phyloP scores from a whole-genome alignment of 2,888 invertebrate genomes.

The Lepidocyrtoides sp. region DNA sequence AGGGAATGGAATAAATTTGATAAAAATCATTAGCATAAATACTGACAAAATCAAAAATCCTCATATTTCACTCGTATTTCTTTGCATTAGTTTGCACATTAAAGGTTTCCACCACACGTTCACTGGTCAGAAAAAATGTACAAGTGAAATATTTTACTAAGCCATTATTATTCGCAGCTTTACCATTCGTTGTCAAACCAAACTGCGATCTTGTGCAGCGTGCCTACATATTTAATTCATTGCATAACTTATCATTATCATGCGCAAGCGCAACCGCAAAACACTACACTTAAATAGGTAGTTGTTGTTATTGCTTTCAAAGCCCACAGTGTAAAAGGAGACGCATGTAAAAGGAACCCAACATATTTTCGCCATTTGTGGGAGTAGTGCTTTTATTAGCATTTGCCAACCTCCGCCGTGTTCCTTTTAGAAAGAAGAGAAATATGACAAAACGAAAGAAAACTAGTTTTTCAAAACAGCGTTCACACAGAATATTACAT shows the following conservation, averaged over 20 bases:
- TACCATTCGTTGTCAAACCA: slow-evolving; percentile 1
- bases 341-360: not conserved
- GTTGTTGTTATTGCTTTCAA: not conserved
- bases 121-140: too few species aligned
- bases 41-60: not conserved
- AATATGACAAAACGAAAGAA: slow-evolving; percentile 32
- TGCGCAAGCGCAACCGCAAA: not conserved
- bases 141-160: not conserved
- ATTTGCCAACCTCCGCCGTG: slow-evolving; percentile 36
- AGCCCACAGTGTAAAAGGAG: slow-evolving; percentile 2
- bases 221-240: not conserved
- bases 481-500: not conserved
- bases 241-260: slow-evolving; percentile 12
- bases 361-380: slow-evolving; percentile 59
- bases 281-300: not conserved
- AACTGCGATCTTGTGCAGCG: not conserved
- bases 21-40: slow-evolving; percentile 11
- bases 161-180: not conserved
- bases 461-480: slow-evolving; percentile 64
- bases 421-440: slow-evolving; percentile 53
- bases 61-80: not conserved
- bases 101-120: not conserved
- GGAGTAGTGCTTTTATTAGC: slow-evolving; percentile 64
- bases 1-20: not conserved
- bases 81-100: not conserved